Evolutionary conservation across 2,113 vertebrate species (phyloP).

Genomic region (Hemiscyllium ocellatum): DNA sequence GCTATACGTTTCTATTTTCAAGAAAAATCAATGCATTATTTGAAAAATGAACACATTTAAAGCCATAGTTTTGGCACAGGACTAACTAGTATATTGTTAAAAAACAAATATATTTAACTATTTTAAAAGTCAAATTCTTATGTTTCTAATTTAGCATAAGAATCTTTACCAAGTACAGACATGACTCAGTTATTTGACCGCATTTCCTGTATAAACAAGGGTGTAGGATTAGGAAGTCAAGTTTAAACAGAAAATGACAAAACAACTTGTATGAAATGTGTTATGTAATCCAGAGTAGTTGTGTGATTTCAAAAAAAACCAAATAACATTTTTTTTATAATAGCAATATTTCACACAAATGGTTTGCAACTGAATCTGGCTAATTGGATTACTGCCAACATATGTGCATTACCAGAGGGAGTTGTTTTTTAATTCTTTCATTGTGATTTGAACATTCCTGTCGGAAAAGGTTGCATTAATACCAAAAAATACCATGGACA

Average conservation of each 20-base stretch:
- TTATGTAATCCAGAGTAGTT: not conserved
- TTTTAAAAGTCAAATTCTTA: slow-evolving; percentile 20
- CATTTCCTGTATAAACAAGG: slow-evolving; percentile 31
- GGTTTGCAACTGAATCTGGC: not conserved
- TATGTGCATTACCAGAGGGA: not conserved
- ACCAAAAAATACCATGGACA: slow-evolving; percentile 37
- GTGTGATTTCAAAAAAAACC: not conserved
- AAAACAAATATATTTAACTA: not conserved
- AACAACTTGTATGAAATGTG: slow-evolving; percentile 14
- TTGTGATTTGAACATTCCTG: slow-evolving; percentile 19
- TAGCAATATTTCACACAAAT: slow-evolving; percentile 30
- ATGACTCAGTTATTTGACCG: slow-evolving; percentile 35
- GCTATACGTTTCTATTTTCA: not conserved
- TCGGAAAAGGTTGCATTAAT: slow-evolving; percentile 26
- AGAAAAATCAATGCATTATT: not conserved
- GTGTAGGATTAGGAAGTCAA: slow-evolving; percentile 31
- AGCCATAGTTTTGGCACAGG: not conserved
- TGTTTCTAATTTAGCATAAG: slow-evolving; percentile 19
- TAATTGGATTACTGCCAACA: not conserved
- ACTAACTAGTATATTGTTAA: not conserved
- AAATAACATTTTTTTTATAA: not conserved
- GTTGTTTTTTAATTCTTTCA: not conserved
- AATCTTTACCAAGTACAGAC: not conserved
- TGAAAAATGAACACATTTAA: not conserved
- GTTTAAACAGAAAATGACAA: slow-evolving; percentile 21